Evolutionary conservation across 2,113 vertebrate species (phyloP), one percentile per base, ranked within the genome.

Genomic region (Otocyon megalotis): DNA sequence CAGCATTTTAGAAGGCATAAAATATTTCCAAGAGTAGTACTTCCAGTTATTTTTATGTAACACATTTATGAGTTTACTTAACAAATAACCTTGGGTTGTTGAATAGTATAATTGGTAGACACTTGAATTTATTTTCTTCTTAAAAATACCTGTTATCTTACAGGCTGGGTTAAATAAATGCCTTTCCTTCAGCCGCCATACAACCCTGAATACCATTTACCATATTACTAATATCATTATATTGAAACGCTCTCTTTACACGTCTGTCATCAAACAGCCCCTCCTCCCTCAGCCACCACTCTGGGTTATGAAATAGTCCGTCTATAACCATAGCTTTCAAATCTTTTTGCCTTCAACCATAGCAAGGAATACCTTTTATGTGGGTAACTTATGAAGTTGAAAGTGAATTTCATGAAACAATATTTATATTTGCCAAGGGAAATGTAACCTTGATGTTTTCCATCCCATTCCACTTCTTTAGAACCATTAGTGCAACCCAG

Each of bases 331-430:
- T 58, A 91, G 1, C 19, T 94, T 77, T 93, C 32, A 90, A 71
- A 86, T 15, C 13, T 76, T 93, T 90, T 91, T 96, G n/a, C 53
- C 4, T 67, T 96, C 50, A 93, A 26, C 26, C 20, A 63, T 77
- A 69, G 37, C 43, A 20, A 88, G 37, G 81, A 95, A 91, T 37
- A 53, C 0, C 20, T 77, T 93, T 62, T 69, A 65, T 76, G 26
- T 91, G 53, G 79, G 58, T 72, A 77, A 60, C 65, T 12, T 8
- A 74, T 89, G 93, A 88, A 96, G 58, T 7, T 89, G 24, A 85
- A 94, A 69, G 71, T 88, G 83, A 94, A 76, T 97, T 96, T 95
- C 53, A 86, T 53, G 13, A 81, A 63, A 77, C 53, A 86, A 84
- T 89, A 77, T 87, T 86, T 74, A 50, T 77, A 26, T 93, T 83